Evolutionary conservation across 2,888 invertebrate genomes (phyloP).

Genomic region (Junonia oenone): DNA sequence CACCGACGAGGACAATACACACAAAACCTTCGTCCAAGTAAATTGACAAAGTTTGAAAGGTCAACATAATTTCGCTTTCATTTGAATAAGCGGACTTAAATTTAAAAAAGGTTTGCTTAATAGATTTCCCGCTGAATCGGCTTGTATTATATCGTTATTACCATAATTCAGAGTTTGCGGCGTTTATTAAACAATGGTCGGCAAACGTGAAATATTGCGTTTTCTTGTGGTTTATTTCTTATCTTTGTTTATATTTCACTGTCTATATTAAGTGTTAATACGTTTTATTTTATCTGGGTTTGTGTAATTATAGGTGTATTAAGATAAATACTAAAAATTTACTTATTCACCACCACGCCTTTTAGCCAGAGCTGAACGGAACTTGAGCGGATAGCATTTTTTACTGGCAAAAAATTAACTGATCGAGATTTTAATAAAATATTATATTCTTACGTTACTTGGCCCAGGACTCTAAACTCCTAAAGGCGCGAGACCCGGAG

Average conservation of each 20-base stretch:
- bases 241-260: background rate
- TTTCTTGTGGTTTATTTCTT: background rate
- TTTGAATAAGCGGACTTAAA: background rate
- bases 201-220: background rate
- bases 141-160: background rate
- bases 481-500: too few species aligned
- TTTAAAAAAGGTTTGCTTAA: slow-evolving; percentile 5
- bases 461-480: too few species aligned
- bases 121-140: background rate
- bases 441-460: too few species aligned
- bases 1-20: background rate
- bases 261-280: background rate
- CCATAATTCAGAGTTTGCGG: background rate
- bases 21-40: background rate
- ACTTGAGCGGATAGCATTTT: too few species aligned
- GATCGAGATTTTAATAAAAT: too few species aligned
- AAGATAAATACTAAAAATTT: too few species aligned
- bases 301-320: too few species aligned
- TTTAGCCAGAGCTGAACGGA: too few species aligned
- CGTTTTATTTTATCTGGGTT: background rate
- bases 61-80: slow-evolving; percentile 2
- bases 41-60: slow-evolving; percentile 10
- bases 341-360: too few species aligned
- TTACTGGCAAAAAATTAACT: too few species aligned
- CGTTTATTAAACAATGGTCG: background rate